Conservation (phyloP, 2,888 invertebrate species). For the Malthinus seriepunctatus region DNA sequence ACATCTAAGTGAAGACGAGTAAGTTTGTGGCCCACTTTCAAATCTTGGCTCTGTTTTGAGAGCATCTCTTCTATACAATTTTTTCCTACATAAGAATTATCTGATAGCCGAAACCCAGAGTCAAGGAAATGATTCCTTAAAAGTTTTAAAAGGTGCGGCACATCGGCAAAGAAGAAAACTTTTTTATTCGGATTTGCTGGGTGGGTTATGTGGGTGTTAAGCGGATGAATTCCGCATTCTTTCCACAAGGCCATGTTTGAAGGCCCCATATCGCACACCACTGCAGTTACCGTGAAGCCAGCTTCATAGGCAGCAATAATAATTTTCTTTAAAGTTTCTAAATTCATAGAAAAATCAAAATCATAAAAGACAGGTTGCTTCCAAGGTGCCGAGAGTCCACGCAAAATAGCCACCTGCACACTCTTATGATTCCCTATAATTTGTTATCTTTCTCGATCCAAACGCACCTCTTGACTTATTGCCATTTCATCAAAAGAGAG, state of each 20-base stretch:
- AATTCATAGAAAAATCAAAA: constrained; percentile 35
- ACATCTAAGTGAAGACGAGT: constrained; percentile 27
- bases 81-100: not conserved
- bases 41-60: not conserved
- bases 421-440: constrained; percentile 28
- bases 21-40: not conserved
- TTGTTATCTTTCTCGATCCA: constrained; percentile 28
- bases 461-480: constrained; percentile 26
- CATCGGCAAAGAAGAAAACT: constrained; percentile 31
- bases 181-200: constrained; percentile 19
- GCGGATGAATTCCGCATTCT: constrained; percentile 12
- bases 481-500: constrained; percentile 31
- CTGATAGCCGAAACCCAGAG: constrained; percentile 20
- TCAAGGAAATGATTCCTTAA: constrained; percentile 33
- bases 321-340: constrained; percentile 19
- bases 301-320: constrained; percentile 1
- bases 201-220: no score
- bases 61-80: not conserved
- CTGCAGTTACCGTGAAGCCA: constrained; percentile 31
- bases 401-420: constrained; percentile 35
- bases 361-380: constrained; percentile 35
- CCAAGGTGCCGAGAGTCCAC: constrained; percentile 35
- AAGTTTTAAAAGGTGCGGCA: constrained; percentile 32
- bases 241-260: constrained; percentile 31
- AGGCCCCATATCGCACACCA: constrained; percentile 26